Conservation (phyloP, 2,888 invertebrate genomes). For the Tanypteryx hageni region DNA sequence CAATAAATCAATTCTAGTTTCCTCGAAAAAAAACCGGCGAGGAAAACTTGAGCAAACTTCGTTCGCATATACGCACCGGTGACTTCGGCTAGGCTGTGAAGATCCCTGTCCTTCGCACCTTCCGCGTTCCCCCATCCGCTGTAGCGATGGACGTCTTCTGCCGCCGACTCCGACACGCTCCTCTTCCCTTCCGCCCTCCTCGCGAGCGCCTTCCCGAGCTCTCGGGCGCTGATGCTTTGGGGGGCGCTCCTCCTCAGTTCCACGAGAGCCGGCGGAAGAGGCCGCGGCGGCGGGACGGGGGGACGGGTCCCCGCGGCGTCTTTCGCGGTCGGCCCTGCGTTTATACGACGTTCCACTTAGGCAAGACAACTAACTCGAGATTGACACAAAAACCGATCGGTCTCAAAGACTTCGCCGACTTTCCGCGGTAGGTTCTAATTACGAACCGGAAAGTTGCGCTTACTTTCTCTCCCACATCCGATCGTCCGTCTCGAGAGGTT, state of each 20-base stretch:
- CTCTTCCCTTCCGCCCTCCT: slow-evolving; percentile 14
- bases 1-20: too few species aligned
- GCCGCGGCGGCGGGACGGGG: slow-evolving; percentile 36
- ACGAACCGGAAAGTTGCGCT: background rate
- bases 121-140: background rate
- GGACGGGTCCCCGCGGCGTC: slow-evolving; percentile 59
- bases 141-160: background rate
- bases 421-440: slow-evolving; percentile 34
- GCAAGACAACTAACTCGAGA: slow-evolving; percentile 28
- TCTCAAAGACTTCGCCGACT: slow-evolving; percentile 60
- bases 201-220: slow-evolving; percentile 40
- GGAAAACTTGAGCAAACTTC: background rate
- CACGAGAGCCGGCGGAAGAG: slow-evolving; percentile 55
- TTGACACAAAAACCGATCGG: slow-evolving; percentile 45
- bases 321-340: slow-evolving; percentile 40
- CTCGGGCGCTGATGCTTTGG: slow-evolving; percentile 30
- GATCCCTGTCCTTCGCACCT: background rate
- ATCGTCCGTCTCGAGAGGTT: too few species aligned
- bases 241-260: slow-evolving; percentile 50
- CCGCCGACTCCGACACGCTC: slow-evolving; percentile 51
- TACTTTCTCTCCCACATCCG: too few species aligned
- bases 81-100: slow-evolving; percentile 48
- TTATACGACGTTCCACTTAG: slow-evolving; percentile 54
- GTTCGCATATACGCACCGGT: slow-evolving; percentile 34
- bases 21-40: too few species aligned